These are phyloP conservation scores for Caracal caracal DNA, from an alignment of 2,113 vertebrate species.

Conservation along the genomic window DNA sequence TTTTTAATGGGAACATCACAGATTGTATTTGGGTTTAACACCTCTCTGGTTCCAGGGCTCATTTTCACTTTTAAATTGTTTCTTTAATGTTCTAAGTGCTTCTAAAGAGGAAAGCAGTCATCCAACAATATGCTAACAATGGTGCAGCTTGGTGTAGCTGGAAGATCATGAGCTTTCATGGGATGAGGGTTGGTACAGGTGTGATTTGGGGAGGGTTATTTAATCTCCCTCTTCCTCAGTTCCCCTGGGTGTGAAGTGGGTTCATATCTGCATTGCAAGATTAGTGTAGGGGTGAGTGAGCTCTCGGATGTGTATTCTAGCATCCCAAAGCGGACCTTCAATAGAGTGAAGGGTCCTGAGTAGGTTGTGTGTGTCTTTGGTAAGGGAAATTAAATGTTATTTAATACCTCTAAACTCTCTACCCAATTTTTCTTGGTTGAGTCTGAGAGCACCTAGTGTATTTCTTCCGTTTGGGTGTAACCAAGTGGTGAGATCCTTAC, in stretches of 20 bases:
- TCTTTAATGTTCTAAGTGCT: not conserved
- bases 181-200: not conserved
- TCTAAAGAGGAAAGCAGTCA: not conserved
- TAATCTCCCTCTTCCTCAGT: not conserved
- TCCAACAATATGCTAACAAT: not conserved
- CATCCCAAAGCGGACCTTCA: not conserved
- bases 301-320: not conserved
- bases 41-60: not conserved
- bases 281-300: not conserved
- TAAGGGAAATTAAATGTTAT: not conserved
- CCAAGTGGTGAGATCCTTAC: not conserved
- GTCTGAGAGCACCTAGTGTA: not conserved
- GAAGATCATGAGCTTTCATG: not conserved
- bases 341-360: not conserved
- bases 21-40: not conserved
- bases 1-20: not conserved
- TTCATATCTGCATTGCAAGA: not conserved
- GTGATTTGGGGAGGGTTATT: not conserved
- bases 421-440: not conserved
- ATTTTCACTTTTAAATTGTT: not conserved
- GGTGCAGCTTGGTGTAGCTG: not conserved
- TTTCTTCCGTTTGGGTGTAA: not conserved
- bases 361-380: not conserved
- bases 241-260: not conserved
- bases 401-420: not conserved